These are phyloP conservation scores for Salvelinus fontinalis DNA, from an alignment of 2,113 vertebrate species.

Conservation along the genomic window DNA sequence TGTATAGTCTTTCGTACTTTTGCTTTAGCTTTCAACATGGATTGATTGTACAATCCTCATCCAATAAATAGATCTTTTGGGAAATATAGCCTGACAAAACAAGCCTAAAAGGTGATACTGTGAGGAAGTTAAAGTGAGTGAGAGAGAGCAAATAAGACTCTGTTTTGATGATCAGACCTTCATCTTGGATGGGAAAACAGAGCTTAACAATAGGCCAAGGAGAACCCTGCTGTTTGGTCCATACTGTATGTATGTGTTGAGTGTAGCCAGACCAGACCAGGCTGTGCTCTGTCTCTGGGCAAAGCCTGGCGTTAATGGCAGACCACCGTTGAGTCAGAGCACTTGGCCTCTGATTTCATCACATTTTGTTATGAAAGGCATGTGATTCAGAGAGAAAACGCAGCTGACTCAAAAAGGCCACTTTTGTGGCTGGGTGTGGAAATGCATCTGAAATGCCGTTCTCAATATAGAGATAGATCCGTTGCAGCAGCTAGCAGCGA, in stretches of 20 bases:
- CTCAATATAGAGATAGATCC: constrained; percentile 22
- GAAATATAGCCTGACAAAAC: neutral
- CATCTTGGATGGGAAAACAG: no score
- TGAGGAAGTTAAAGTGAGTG: neutral
- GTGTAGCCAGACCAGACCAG: no score
- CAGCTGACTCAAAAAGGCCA: constrained; percentile 51
- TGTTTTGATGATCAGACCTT: no score
- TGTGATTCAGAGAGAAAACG: constrained; percentile 43
- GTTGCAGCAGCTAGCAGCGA: neutral
- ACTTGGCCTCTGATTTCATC: constrained; percentile 48
- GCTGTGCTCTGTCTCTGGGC: neutral
- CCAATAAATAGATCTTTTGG: no score
- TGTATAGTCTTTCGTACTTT: no score
- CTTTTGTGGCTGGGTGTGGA: constrained; percentile 29
- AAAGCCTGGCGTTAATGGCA: constrained; percentile 23
- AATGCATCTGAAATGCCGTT: constrained; percentile 34
- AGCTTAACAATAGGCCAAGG: no score
- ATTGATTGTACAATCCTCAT: no score
- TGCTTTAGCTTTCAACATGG: no score
- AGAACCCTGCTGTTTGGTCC: no score
- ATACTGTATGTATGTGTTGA: no score
- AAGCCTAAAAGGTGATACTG: neutral
- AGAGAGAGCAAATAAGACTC: neutral
- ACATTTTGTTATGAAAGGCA: constrained; percentile 53
- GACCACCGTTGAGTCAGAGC: constrained; percentile 46